phyloP scores from a whole-genome alignment of 1,140 invertebrate genomes.

The Drosophila pallidifrons region DNA sequence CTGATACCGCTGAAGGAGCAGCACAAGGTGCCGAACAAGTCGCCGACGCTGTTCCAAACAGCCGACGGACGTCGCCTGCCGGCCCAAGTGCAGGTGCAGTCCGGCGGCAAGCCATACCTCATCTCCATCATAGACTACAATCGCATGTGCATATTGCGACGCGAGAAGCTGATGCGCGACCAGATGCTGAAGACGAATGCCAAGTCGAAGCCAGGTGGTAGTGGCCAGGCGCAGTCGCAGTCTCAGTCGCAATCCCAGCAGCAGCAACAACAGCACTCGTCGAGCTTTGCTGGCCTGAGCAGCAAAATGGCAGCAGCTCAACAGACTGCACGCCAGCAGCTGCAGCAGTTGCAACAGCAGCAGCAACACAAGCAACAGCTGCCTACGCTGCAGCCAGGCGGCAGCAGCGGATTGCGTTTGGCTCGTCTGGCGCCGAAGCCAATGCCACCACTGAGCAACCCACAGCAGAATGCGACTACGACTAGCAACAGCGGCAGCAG shows the following conservation, averaged over 20 bases:
- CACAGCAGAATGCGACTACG: conserved; percentile 48
- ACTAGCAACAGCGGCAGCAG: neutral
- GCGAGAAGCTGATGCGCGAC: conserved; percentile 87
- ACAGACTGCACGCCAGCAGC: conserved; percentile 47
- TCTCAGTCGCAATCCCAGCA: conserved; percentile 17
- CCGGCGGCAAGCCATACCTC: conserved; percentile 88
- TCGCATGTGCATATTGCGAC: conserved; percentile 88
- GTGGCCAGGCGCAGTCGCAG: conserved; percentile 34
- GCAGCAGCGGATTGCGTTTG: conserved; percentile 36
- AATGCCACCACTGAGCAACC: conserved; percentile 60
- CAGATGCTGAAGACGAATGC: conserved; percentile 85
- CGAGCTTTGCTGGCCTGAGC: too few relatives aligned
- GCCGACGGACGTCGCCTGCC: conserved; percentile 87
- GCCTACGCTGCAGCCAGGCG: conserved; percentile 49
- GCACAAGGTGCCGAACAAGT: conserved; percentile 79
- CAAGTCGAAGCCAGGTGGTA: conserved; percentile 50
- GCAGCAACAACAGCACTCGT: conserved; percentile 42
- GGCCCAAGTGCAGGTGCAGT: conserved; percentile 88
- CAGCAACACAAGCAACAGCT: conserved; percentile 49
- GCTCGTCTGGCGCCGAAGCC: conserved; percentile 57
- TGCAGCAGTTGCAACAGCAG: conserved; percentile 52
- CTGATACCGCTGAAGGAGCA: conserved; percentile 88
- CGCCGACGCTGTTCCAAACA: conserved; percentile 86
- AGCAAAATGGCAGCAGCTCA: conserved; percentile 27
- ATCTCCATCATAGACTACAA: conserved; percentile 90